A percentile compares a stretch with the other conserved stretches of the same genome.
Evolutionary conservation across 2,113 vertebrate species (phyloP).

Genomic region (Nyctereutes procyonoides): DNA sequence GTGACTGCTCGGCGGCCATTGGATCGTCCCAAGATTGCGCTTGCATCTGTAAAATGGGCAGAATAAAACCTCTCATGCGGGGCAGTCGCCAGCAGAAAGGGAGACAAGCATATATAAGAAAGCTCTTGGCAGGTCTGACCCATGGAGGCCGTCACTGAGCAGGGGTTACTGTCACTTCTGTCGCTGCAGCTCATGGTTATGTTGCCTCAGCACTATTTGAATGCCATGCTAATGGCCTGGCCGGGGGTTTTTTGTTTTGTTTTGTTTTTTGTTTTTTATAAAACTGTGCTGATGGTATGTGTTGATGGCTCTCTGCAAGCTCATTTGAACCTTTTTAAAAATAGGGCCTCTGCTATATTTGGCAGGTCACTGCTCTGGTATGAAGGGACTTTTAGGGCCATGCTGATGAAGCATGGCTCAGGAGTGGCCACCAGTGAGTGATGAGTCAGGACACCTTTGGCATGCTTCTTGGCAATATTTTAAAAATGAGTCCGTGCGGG

Average conservation of each 20-base stretch:
- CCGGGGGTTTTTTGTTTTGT: not conserved
- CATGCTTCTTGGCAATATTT: slow-evolving; percentile 27
- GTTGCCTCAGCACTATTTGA: slow-evolving; percentile 1
- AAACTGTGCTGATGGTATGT: slow-evolving; percentile 21
- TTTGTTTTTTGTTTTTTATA: not conserved
- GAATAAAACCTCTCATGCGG: not conserved
- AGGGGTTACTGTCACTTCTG: not conserved
- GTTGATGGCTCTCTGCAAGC: slow-evolving; percentile 31
- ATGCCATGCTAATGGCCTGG: not conserved
- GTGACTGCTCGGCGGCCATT: not conserved
- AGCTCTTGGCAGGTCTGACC: not conserved
- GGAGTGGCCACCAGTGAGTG: not conserved
- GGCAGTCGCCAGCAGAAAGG: not conserved
- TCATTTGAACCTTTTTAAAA: slow-evolving; percentile 73
- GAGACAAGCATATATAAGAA: not conserved
- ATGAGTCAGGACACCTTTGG: slow-evolving; percentile 59
- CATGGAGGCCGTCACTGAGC: not conserved
- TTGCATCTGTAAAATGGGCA: slow-evolving; percentile 59
- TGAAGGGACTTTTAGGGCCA: slow-evolving; percentile 60
- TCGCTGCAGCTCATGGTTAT: not conserved
- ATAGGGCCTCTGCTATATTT: slow-evolving; percentile 60
- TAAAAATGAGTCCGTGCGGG: slow-evolving; percentile 23
- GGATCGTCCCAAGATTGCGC: not conserved
- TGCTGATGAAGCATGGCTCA: slow-evolving; percentile 32
- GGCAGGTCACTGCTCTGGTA: slow-evolving; percentile 63